A percentile compares a stretch with the other conserved stretches of the same genome.
These are phyloP conservation scores for Athene noctua DNA, from an alignment of 2,113 vertebrate species.

Conservation along the genomic window DNA sequence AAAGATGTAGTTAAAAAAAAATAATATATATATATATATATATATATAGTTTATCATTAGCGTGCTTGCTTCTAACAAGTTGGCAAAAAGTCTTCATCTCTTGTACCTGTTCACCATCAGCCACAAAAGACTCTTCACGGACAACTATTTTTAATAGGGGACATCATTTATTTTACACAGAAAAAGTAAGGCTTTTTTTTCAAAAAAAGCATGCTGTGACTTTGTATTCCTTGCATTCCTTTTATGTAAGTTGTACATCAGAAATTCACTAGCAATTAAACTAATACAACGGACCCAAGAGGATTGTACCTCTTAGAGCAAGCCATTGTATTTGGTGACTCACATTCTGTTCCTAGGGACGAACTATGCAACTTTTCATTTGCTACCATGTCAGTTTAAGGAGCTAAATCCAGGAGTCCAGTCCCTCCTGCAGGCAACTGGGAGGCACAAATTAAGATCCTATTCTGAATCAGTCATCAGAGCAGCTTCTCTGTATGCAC, in stretches of 20 bases:
- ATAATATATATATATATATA: not conserved
- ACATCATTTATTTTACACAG: not conserved
- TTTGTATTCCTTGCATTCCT: not conserved
- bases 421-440: not conserved
- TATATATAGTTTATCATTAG: not conserved
- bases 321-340: not conserved
- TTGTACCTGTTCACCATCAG: not conserved
- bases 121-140: not conserved
- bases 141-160: not conserved
- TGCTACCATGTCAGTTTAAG: not conserved
- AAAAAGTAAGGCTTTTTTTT: not conserved
- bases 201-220: not conserved
- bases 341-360: not conserved
- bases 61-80: not conserved
- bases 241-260: not conserved
- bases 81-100: not conserved
- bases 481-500: not conserved
- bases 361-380: not conserved
- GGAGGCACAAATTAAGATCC: not conserved
- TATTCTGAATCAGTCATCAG: not conserved
- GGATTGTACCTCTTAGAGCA: not conserved
- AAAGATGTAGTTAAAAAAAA: not conserved
- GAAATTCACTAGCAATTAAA: not conserved
- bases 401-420: not conserved
- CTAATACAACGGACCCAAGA: not conserved